Percentiles rank a stretch among this genome's conserved stretches.
Conservation (phyloP, 1,140 invertebrate species). For the Camponotus pennsylvanicus region DNA sequence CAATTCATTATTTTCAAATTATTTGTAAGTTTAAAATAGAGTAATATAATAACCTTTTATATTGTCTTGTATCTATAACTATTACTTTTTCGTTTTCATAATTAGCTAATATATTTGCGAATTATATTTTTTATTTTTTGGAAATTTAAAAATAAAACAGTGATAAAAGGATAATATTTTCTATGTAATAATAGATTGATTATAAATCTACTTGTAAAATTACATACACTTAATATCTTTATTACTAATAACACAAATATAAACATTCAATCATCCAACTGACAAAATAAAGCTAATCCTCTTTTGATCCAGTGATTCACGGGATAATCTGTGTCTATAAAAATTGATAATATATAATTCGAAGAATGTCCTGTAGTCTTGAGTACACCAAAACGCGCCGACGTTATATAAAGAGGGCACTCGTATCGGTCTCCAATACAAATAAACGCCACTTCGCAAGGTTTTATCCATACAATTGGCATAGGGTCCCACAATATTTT, state of each 20-base stretch:
- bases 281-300: conserved; percentile 94
- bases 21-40: no score
- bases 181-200: no score
- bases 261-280: conserved; percentile 89
- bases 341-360: conserved; percentile 94
- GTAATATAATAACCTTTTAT: no score
- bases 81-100: no score
- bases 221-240: no score
- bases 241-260: background rate
- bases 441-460: conserved; percentile 87
- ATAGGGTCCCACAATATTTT: conserved; percentile 94
- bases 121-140: no score
- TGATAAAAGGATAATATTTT: no score
- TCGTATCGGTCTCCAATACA: conserved; percentile 88
- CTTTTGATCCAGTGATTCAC: conserved; percentile 95
- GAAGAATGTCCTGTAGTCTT: conserved; percentile 97
- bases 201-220: no score
- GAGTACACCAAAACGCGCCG: conserved; percentile 92
- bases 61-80: no score
- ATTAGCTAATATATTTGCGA: no score
- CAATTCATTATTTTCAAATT: no score
- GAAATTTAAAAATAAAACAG: no score
- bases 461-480: conserved; percentile 92
- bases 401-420: conserved; percentile 96
- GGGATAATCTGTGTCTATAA: conserved; percentile 90